Evolutionary conservation across 2,888 invertebrate genomes (phyloP).

Genomic region (Arrhopalites spinosus): DNA sequence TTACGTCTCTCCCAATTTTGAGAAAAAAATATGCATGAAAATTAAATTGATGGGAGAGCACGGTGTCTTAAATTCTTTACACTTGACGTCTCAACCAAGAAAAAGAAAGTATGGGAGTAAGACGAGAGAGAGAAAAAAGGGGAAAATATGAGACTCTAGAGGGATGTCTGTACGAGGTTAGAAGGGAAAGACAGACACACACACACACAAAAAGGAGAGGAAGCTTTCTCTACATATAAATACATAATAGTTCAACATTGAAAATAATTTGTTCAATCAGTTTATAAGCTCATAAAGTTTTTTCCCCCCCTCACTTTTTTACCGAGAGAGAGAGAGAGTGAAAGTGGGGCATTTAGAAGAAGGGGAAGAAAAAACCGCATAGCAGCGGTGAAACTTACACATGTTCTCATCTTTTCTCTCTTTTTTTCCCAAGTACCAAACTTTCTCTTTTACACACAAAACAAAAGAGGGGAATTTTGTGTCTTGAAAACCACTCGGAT

Average conservation of each 20-base stretch:
- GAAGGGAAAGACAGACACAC: neutral
- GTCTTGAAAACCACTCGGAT: neutral
- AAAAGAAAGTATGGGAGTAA: neutral
- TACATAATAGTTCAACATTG: conserved; percentile 34
- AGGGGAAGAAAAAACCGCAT: conserved; percentile 28
- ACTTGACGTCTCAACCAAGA: neutral
- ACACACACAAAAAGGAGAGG: neutral
- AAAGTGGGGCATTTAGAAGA: conserved; percentile 32
- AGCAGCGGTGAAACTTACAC: conserved; percentile 39
- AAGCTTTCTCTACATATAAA: conserved; percentile 3
- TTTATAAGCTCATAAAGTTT: conserved; percentile 44
- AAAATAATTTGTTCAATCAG: conserved; percentile 45
- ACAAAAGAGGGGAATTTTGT: neutral
- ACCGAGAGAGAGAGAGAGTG: conserved; percentile 10
- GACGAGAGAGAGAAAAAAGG: conserved; percentile 1
- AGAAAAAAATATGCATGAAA: too few relatives aligned
- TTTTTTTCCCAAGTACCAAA: conserved; percentile 25
- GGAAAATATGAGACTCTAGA: neutral
- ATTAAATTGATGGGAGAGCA: too few relatives aligned
- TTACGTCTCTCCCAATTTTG: too few relatives aligned
- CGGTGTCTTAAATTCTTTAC: too few relatives aligned
- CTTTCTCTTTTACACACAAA: conserved; percentile 32
- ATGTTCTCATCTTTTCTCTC: conserved; percentile 23
- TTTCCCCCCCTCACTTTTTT: too few relatives aligned
- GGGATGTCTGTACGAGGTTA: neutral